A percentile compares a stretch with the other conserved stretches of the same genome.
Conservation (phyloP, 2,888 invertebrate species). For the Cryptus viduatorius region DNA sequence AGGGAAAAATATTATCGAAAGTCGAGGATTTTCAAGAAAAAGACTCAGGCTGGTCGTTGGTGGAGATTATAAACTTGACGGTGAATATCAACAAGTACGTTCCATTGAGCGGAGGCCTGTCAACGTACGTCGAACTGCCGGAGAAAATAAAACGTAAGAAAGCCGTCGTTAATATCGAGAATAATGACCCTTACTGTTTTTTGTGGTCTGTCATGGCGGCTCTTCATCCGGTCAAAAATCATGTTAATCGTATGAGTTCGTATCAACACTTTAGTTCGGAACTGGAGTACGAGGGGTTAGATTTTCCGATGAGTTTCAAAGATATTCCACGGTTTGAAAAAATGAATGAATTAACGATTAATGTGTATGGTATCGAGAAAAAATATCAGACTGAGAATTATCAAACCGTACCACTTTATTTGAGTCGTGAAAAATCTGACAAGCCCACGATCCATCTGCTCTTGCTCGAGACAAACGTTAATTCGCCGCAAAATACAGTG, state of each 20-base stretch:
- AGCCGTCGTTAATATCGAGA: constrained; percentile 72
- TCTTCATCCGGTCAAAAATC: constrained; percentile 52
- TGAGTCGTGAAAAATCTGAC: constrained; percentile 18
- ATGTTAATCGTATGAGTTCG: constrained; percentile 29
- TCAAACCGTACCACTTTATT: constrained; percentile 25
- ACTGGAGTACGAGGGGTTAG: not conserved
- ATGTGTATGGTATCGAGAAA: constrained; percentile 69
- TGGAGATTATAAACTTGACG: constrained; percentile 65
- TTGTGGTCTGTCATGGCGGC: constrained; percentile 66
- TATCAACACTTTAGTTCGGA: constrained; percentile 9
- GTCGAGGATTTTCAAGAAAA: constrained; percentile 63
- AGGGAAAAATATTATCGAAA: constrained; percentile 42
- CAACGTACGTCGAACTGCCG: constrained; percentile 68
- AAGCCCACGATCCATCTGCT: constrained; percentile 33
- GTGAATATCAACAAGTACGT: constrained; percentile 67
- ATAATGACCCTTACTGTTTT: constrained; percentile 71
- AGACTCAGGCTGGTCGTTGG: constrained; percentile 65
- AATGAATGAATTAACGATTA: constrained; percentile 68
- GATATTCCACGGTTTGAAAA: constrained; percentile 68
- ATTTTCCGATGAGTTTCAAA: constrained; percentile 19
- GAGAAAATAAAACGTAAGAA: constrained; percentile 62
- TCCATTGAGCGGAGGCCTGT: constrained; percentile 59
- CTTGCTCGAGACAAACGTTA: not conserved
- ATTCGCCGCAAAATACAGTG: not conserved
- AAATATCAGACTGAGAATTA: not conserved